Percentiles rank a stretch among this genome's conserved stretches.
Conservation (phyloP, 2,113 vertebrate species). For the Catharus minimus region DNA sequence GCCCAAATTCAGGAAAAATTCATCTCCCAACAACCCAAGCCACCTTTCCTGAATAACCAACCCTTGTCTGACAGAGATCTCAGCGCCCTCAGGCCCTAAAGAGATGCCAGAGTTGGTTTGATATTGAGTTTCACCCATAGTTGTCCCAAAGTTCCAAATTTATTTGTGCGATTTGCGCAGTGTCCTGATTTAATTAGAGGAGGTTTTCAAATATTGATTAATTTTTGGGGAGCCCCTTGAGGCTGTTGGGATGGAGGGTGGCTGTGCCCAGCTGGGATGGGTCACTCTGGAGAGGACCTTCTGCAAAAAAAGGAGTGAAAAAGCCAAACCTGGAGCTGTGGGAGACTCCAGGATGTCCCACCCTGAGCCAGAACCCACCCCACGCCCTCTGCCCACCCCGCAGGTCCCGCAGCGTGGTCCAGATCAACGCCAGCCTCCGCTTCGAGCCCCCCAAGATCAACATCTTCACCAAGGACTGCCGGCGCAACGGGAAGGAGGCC, state of each 20-base stretch:
- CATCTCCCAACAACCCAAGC: rapidly evolving
- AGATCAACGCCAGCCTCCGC: constrained; percentile 81
- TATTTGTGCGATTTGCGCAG: not conserved
- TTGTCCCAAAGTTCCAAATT: not conserved
- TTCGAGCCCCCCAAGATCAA: constrained; percentile 95
- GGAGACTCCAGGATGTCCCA: rapidly evolving
- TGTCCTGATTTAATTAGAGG: not conserved
- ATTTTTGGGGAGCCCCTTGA: not conserved
- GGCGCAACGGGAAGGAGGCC: constrained; percentile 86
- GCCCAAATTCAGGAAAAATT: not conserved
- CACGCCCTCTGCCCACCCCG: rapidly evolving
- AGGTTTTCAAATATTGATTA: not conserved
- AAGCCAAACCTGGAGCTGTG: not conserved
- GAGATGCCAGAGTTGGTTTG: not conserved
- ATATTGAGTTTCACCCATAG: rapidly evolving
- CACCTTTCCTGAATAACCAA: rapidly evolving
- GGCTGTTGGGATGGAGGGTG: rapidly evolving
- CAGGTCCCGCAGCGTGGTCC: constrained; percentile 91
- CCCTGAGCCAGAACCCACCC: rapidly evolving
- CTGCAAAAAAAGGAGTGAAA: not conserved
- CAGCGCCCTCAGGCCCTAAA: rapidly evolving
- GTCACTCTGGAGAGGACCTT: not conserved
- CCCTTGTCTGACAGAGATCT: rapidly evolving
- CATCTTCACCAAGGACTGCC: constrained; percentile 95
- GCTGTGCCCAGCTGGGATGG: not conserved